Conservation (phyloP, 2,113 vertebrate genomes). For the Siphamia tubifer region DNA sequence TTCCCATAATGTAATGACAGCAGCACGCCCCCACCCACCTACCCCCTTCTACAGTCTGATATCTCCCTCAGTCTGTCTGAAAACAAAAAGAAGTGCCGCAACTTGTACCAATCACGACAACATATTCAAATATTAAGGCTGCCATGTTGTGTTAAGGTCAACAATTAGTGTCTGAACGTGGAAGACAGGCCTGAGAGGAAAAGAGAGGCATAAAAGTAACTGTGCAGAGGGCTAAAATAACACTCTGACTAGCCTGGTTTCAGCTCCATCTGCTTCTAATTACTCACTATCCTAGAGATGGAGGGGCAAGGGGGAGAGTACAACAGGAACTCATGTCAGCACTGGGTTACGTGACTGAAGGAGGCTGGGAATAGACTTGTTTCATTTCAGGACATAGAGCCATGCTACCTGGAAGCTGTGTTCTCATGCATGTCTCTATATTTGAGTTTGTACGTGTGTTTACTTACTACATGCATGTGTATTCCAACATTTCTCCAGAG, state of each 20-base stretch:
- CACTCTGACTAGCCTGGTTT: constrained; percentile 60
- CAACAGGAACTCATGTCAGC: constrained; percentile 81
- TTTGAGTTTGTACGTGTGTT: neutral
- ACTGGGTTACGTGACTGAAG: constrained; percentile 72
- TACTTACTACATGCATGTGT: constrained; percentile 19
- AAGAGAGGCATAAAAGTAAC: constrained; percentile 53
- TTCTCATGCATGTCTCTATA: constrained; percentile 23
- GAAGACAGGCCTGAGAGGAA: constrained; percentile 45
- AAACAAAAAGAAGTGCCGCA: constrained; percentile 12
- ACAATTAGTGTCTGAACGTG: constrained; percentile 66
- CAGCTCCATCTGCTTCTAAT: constrained; percentile 73
- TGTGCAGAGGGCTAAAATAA: constrained; percentile 71
- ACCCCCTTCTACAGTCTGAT: neutral
- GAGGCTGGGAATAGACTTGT: constrained; percentile 76
- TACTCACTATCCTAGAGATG: constrained; percentile 76
- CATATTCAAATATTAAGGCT: constrained; percentile 38
- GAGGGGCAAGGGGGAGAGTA: constrained; percentile 49
- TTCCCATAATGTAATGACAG: constrained; percentile 45
- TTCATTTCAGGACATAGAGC: constrained; percentile 58
- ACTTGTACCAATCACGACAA: constrained; percentile 34
- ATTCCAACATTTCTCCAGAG: constrained; percentile 13
- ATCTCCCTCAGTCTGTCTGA: constrained; percentile 6
- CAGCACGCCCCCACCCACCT: neutral
- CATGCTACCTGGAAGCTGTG: constrained; percentile 36
- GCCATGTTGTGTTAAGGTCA: constrained; percentile 48